These are phyloP conservation scores for Spodoptera litura DNA, from an alignment of 1,140 invertebrate genomes.

Conservation along the genomic window DNA sequence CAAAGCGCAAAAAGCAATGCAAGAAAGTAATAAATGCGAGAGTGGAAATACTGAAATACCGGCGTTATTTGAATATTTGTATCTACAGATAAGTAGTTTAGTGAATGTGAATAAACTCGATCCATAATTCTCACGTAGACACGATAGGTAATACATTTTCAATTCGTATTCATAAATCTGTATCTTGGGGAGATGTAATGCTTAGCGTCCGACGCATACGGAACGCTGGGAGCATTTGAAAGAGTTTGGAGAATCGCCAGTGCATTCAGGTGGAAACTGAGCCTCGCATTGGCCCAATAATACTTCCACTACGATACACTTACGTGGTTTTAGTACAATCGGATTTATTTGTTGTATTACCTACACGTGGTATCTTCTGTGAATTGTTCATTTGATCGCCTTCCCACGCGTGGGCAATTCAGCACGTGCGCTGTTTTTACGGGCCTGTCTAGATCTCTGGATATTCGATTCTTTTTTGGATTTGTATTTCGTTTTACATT, in stretches of 20 bases:
- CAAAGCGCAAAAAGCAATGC: not conserved
- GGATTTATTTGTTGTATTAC: conserved; percentile 5
- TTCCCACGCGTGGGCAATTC: not conserved
- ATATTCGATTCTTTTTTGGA: no score
- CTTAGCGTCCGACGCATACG: conserved; percentile 25
- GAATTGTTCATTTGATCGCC: conserved; percentile 8
- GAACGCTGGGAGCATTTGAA: conserved; percentile 9
- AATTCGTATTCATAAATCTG: conserved; percentile 40
- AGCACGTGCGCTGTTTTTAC: no score
- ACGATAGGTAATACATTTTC: conserved; percentile 17
- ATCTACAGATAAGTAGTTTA: not conserved
- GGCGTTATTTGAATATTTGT: conserved; percentile 8
- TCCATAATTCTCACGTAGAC: conserved; percentile 13
- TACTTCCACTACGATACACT: conserved; percentile 16
- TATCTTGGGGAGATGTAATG: conserved; percentile 35
- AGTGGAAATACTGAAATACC: not conserved
- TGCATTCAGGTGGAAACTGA: conserved; percentile 49
- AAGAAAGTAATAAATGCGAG: not conserved
- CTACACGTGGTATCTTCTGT: not conserved
- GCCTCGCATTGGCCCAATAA: conserved; percentile 34
- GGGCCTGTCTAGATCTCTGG: no score
- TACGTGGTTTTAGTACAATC: conserved; percentile 28
- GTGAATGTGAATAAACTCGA: conserved; percentile 22
- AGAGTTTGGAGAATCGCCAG: conserved; percentile 53
- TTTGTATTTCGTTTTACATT: no score